phyloP scores from a whole-genome alignment of 2,797 vertebrate species.

The Philypnodon macrostomus region DNA sequence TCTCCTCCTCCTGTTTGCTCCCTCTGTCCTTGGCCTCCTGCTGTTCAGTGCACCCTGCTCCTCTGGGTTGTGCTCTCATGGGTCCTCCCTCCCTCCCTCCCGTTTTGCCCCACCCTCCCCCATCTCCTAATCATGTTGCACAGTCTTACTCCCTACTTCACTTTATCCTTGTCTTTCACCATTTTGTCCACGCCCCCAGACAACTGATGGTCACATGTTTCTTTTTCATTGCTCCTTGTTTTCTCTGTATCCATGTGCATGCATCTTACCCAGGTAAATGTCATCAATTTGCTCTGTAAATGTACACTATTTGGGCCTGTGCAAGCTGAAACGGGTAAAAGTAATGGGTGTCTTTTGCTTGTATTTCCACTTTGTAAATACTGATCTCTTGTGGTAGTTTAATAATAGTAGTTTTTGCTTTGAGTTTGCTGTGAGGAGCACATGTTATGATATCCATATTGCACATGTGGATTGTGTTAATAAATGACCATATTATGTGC shows the following conservation, averaged over 20 bases:
- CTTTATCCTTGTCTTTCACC: slow-evolving; percentile 33
- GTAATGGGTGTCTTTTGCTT: no score
- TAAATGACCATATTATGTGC: no score
- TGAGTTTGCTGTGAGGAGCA: no score
- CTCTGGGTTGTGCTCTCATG: slow-evolving; percentile 47
- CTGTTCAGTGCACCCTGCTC: slow-evolving; percentile 73
- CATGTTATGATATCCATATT: no score
- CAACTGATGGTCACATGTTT: slow-evolving; percentile 54
- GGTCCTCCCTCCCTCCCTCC: slow-evolving; percentile 22
- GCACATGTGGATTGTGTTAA: no score
- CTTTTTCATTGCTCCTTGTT: slow-evolving; percentile 25
- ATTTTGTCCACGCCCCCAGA: slow-evolving; percentile 37
- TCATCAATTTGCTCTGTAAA: not conserved
- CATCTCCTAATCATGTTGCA: slow-evolving; percentile 48
- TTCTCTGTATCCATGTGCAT: not conserved
- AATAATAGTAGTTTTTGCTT: no score
- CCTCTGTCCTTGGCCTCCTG: slow-evolving; percentile 69
- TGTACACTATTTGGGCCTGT: not conserved
- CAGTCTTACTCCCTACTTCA: slow-evolving; percentile 18
- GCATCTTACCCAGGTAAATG: not conserved
- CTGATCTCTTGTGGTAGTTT: no score
- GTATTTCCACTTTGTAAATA: no score
- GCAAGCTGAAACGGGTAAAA: no score
- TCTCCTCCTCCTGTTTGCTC: slow-evolving; percentile 65
- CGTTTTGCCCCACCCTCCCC: slow-evolving; percentile 25